A percentile compares a stretch with the other conserved stretches of the same genome.
Conservation (phyloP, 2,797 vertebrate genomes). For the Trachurus trachurus region DNA sequence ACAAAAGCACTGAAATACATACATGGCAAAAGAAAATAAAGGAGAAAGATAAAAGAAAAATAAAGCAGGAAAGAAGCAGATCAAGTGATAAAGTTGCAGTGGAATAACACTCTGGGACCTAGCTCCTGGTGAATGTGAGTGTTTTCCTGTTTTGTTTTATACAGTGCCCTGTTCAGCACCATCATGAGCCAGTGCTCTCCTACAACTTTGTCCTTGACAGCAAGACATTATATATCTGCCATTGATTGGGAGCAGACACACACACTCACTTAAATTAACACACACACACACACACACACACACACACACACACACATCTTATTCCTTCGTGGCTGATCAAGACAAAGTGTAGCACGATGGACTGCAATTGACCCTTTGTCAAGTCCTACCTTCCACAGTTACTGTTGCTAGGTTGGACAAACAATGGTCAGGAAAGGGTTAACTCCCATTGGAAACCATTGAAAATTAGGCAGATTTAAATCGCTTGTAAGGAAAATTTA, state of each 20-base stretch:
- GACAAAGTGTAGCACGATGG: neutral
- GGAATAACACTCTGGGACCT: neutral
- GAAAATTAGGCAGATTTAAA: no score
- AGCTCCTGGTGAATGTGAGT: constrained; percentile 13
- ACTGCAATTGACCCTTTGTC: no score
- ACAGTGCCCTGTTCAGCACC: constrained; percentile 3
- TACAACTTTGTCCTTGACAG: constrained; percentile 45
- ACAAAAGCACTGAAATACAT: constrained; percentile 3
- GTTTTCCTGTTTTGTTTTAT: neutral
- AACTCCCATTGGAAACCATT: no score
- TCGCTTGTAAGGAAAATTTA: no score
- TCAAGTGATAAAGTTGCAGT: neutral
- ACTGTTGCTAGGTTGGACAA: no score
- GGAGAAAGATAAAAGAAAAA: neutral
- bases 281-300: neutral
- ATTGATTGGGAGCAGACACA: constrained; percentile 29
- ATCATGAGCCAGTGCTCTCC: constrained; percentile 2
- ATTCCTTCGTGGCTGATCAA: neutral
- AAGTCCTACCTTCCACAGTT: no score
- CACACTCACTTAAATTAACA: constrained; percentile 1
- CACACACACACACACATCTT: neutral
- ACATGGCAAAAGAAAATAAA: neutral
- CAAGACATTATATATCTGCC: constrained; percentile 42
- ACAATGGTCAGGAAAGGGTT: no score
- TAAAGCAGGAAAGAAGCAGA: neutral